Evolutionary conservation across 2,888 invertebrate species (phyloP).

Genomic region (Escarpia spicata): DNA sequence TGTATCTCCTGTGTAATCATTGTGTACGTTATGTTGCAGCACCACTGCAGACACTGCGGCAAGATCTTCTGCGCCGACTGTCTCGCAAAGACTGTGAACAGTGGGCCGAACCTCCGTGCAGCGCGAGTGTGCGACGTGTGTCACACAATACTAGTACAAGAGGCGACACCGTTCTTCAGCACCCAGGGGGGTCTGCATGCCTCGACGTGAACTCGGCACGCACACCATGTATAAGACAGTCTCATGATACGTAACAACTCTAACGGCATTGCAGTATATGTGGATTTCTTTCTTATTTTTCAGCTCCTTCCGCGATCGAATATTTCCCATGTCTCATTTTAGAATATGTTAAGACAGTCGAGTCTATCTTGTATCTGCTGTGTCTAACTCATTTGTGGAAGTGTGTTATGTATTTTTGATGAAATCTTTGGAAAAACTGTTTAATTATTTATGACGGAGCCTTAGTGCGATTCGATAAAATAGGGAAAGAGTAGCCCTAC

Average conservation of each 20-base stretch:
- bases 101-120: slow-evolving; percentile 85
- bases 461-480: no score
- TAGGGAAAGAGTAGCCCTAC: no score
- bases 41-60: slow-evolving; percentile 94
- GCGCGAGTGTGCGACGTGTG: slow-evolving; percentile 96
- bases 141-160: slow-evolving; percentile 86
- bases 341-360: no score
- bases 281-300: background rate
- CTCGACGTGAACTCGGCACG: background rate
- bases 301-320: background rate
- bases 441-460: no score
- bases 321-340: no score
- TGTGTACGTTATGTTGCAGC: slow-evolving; percentile 67
- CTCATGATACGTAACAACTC: background rate
- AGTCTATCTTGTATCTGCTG: no score
- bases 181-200: slow-evolving; percentile 69
- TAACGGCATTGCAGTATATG: background rate
- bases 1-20: background rate
- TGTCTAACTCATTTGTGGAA: no score
- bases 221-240: background rate
- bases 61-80: slow-evolving; percentile 93
- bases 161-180: slow-evolving; percentile 72
- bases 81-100: slow-evolving; percentile 80
- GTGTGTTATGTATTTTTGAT: no score
- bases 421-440: no score